Base-by-base conservation (phyloP, 2,888 invertebrate species). In the Cryptus armator region DNA sequence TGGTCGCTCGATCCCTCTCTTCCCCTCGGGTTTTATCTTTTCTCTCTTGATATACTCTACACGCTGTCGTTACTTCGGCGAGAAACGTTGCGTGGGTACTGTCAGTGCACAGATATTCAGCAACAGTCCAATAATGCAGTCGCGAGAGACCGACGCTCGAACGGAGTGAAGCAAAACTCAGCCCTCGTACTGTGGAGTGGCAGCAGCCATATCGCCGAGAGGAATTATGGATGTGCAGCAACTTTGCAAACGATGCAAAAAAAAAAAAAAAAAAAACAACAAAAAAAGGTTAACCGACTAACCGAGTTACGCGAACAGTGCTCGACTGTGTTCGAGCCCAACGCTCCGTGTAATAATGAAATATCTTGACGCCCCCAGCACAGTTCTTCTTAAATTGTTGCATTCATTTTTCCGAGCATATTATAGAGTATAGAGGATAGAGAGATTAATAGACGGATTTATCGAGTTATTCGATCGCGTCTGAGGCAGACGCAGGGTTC, bases 241-340 rank as follows among this genome's bases (percentile, higher is more conserved):
- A 76, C 78, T 53, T 81, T 12, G 14, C 37, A 62, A 74, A 44
- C 44, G 77, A 64, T 77, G 81, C 79, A 86, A 87, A 84, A 86
- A 86, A 64, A 37, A 7, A 37, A 37, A 37, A 7, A 7, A 7
- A 37, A 37, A 9, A 5, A 9, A 37, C 1, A 6, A 6, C 1
- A 37, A 9, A 56, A 56, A 56, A 56, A 19, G 19, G 56, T 68
- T 71, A 87, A 84, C 85, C 86, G 87, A 90, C 87, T 89, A 89
- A 90, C 88, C 89, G 89, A 88, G 89, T 89, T 90, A 89, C 89
- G 87, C 88, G 84, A 70, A 85, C 84, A 85, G 81, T 85, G 66
- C 43, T 32, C 14, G 64, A 46, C 89, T 87, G 89, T 90, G 90
- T 91, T 91, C 84, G 81, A 66, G 59, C 46, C 77, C 59, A 84